Conservation (phyloP, 2,888 invertebrate genomes). For the Leptothorax acervorum region DNA sequence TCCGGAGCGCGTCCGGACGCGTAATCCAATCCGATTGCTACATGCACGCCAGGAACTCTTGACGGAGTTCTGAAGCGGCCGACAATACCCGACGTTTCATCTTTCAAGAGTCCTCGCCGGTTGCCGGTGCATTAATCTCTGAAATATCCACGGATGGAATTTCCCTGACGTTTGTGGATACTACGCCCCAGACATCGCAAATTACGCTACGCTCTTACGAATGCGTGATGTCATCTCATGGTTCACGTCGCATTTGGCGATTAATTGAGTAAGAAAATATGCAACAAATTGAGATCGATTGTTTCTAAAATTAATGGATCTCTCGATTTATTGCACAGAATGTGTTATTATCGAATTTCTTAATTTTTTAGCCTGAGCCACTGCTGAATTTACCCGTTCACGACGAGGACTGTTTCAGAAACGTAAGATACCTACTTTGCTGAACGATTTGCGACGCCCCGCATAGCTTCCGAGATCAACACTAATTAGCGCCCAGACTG, state of each 20-base stretch:
- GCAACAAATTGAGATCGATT: background rate
- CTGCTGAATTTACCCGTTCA: background rate
- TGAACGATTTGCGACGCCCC: conserved; percentile 20
- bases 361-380: background rate
- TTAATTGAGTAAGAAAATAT: background rate
- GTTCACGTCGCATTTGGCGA: background rate
- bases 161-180: conserved; percentile 25
- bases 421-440: background rate
- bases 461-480: conserved; percentile 30
- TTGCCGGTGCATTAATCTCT: conserved; percentile 41
- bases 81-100: conserved; percentile 65
- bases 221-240: background rate
- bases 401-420: conserved; percentile 5
- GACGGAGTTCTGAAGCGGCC: conserved; percentile 71
- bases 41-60: conserved; percentile 71
- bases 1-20: conserved; percentile 62
- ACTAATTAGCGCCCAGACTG: conserved; percentile 30
- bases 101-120: conserved; percentile 64
- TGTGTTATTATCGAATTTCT: background rate
- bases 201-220: background rate
- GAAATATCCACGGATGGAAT: conserved; percentile 39
- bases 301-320: background rate
- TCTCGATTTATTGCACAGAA: background rate
- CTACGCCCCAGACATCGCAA: background rate
- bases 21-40: conserved; percentile 74